A percentile compares a stretch with the other conserved stretches of the same genome.
Conservation (phyloP, 2,113 vertebrate genomes). For the Hipposideros armiger region DNA sequence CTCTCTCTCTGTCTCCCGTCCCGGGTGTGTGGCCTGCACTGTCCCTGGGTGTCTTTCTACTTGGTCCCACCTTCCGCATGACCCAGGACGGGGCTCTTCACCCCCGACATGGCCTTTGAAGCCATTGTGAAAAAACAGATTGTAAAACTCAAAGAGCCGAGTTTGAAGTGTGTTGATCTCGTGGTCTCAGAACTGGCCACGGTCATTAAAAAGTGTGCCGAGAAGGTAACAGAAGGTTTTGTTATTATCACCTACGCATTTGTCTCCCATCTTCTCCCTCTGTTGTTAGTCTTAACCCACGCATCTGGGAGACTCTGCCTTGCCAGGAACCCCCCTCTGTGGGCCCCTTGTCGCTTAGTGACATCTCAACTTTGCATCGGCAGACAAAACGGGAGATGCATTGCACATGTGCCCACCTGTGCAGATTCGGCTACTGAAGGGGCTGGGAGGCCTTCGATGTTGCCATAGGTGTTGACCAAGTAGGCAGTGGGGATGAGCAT, state of each 20-base stretch:
- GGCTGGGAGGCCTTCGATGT: not conserved
- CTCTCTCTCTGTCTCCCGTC: constrained; percentile 70
- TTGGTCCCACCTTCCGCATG: constrained; percentile 77
- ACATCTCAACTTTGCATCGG: too few species aligned
- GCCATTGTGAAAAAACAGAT: constrained; percentile 89
- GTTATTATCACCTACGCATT: not conserved
- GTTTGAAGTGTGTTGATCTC: constrained; percentile 88
- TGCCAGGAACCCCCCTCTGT: not conserved
- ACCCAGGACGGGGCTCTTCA: constrained; percentile 89
- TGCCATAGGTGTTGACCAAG: not conserved
- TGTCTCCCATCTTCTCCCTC: not conserved
- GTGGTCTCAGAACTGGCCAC: constrained; percentile 89
- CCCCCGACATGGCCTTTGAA: constrained; percentile 89
- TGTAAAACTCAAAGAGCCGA: constrained; percentile 88
- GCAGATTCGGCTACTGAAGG: rapidly evolving
- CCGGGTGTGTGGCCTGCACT: constrained; percentile 68
- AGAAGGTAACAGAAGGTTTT: constrained; percentile 85
- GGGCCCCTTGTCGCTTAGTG: not conserved
- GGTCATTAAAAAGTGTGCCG: constrained; percentile 88
- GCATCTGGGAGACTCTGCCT: constrained; percentile 73
- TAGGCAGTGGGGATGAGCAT: not conserved
- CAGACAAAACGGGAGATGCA: rapidly evolving
- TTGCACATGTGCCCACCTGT: rapidly evolving
- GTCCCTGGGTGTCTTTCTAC: constrained; percentile 78
- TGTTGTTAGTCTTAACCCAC: not conserved